A percentile compares a stretch with the other conserved stretches of the same genome.
Evolutionary conservation across 30 jellyfish, hydroid and myxozoan genomes (phyloP).

Genomic region (Cassiopea andromeda): DNA sequence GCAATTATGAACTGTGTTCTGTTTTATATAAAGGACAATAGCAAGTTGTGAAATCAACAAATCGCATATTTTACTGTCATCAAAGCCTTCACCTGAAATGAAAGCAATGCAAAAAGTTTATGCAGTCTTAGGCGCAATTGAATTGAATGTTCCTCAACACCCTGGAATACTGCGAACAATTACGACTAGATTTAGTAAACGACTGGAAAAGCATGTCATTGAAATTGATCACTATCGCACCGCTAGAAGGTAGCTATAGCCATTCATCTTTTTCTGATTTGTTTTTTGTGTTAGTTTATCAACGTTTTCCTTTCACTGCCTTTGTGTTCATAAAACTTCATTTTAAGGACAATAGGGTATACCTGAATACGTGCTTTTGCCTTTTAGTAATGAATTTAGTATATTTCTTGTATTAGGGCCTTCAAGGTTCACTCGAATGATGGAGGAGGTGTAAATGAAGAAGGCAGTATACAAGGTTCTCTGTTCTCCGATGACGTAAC

Average conservation of each 20-base stretch:
- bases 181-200: constrained; percentile 76
- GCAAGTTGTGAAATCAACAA: constrained; percentile 65
- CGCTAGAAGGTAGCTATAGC: constrained; percentile 71
- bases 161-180: constrained; percentile 86
- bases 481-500: constrained; percentile 56
- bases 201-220: constrained; percentile 78
- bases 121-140: constrained; percentile 71
- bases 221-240: constrained; percentile 86
- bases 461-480: constrained; percentile 75
- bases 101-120: constrained; percentile 47
- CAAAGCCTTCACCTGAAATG: constrained; percentile 31
- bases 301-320: too few species aligned
- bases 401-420: constrained; percentile 25
- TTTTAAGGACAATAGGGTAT: too few species aligned
- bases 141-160: constrained; percentile 89
- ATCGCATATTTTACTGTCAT: constrained; percentile 74
- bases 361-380: background rate
- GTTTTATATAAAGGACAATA: constrained; percentile 62
- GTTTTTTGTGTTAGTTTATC: too few species aligned
- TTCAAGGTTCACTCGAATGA: constrained; percentile 25
- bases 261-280: too few species aligned
- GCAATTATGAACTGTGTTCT: constrained; percentile 14
- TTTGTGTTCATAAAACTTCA: too few species aligned
- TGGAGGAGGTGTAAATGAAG: constrained; percentile 58
- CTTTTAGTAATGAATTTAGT: background rate